phyloP scores from a whole-genome alignment of 2,888 invertebrate species.

The Malthinus flaveolus region DNA sequence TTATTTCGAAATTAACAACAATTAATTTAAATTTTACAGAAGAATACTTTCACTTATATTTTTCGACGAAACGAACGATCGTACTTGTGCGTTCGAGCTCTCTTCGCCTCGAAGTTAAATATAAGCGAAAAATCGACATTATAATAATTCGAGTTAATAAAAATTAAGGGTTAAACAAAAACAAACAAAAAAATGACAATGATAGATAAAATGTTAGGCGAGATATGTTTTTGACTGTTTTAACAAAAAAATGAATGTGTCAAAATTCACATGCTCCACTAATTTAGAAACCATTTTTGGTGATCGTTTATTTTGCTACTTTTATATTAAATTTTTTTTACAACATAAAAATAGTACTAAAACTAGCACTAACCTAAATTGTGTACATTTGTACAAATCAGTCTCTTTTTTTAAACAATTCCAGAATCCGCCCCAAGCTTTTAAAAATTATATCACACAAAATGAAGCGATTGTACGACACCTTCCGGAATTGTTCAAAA shows the following conservation, averaged over 20 bases:
- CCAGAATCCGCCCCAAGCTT: constrained; percentile 3
- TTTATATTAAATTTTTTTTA: constrained; percentile 16
- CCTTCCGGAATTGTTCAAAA: constrained; percentile 23
- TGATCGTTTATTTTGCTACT: constrained; percentile 27
- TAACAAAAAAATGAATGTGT: not conserved
- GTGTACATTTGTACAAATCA: constrained; percentile 13
- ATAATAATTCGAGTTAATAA: constrained; percentile 13
- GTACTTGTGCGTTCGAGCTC: constrained; percentile 9
- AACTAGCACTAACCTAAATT: constrained; percentile 24
- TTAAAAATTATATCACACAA: not conserved
- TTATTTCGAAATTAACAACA: not conserved
- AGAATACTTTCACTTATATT: constrained; percentile 10
- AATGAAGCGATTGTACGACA: not conserved
- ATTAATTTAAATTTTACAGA: not conserved
- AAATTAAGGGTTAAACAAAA: constrained; percentile 22
- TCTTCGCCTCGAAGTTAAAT: constrained; percentile 15
- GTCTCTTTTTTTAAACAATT: constrained; percentile 22
- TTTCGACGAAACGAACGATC: constrained; percentile 2
- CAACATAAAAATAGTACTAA: constrained; percentile 26
- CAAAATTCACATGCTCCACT: constrained; percentile 22
- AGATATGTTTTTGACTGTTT: constrained; percentile 15
- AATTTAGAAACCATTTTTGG: constrained; percentile 24
- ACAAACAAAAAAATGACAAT: constrained; percentile 22
- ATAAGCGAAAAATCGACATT: constrained; percentile 14
- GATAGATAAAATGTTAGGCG: constrained; percentile 29